Evolutionary conservation across 2,888 invertebrate species (phyloP).

Genomic region (Apotomis capreana): DNA sequence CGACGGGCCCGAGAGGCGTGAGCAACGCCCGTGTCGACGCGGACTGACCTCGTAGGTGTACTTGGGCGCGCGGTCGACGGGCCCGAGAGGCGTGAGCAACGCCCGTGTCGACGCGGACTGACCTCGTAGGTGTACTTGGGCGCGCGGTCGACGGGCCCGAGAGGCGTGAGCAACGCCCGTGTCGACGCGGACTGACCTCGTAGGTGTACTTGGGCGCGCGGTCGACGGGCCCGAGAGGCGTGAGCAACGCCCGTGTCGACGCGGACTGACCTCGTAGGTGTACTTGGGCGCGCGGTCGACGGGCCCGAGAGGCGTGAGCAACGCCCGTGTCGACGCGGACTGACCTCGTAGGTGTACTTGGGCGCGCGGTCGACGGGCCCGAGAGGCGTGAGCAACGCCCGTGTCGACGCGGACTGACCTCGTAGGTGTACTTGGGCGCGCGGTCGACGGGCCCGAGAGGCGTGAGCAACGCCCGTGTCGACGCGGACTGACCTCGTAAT

Average conservation of each 20-base stretch:
- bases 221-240: no score
- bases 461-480: conserved; percentile 61
- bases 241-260: no score
- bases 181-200: conserved; percentile 53
- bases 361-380: conserved; percentile 65
- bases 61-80: conserved; percentile 63
- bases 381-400: no score
- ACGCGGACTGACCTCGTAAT: conserved; percentile 61
- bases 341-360: conserved; percentile 67
- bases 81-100: no score
- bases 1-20: conserved; percentile 73
- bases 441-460: no score
- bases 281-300: no score
- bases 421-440: no score
- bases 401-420: no score
- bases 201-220: conserved; percentile 66
- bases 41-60: conserved; percentile 65
- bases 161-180: conserved; percentile 67
- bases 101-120: no score
- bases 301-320: conserved; percentile 71
- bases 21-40: conserved; percentile 57
- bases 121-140: no score
- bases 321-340: conserved; percentile 52
- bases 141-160: no score
- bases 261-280: no score